phyloP scores from a whole-genome alignment of 1,140 invertebrate species.

The Rhynchophorus ferrugineus region DNA sequence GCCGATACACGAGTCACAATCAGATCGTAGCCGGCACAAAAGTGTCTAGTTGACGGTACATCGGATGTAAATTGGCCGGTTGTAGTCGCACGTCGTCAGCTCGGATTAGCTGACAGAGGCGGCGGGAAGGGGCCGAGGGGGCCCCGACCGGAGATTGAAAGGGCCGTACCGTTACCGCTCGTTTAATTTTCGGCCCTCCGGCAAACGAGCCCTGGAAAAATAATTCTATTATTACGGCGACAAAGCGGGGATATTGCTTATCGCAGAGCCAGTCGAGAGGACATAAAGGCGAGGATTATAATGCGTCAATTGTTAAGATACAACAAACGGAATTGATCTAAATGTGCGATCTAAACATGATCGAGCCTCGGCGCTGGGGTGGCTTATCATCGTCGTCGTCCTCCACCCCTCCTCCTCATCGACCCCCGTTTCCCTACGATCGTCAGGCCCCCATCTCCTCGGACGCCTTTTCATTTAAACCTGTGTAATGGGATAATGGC shows the following conservation, averaged over 20 bases:
- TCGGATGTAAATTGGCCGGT: no score
- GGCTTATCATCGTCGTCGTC: conserved; percentile 35
- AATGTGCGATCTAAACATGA: conserved; percentile 40
- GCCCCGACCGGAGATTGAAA: background rate
- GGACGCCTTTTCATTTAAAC: background rate
- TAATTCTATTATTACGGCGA: conserved; percentile 27
- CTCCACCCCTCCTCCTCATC: conserved; percentile 9
- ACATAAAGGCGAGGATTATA: conserved; percentile 36
- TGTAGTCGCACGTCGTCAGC: no score
- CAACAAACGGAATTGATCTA: conserved; percentile 41
- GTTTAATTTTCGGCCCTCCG: conserved; percentile 5
- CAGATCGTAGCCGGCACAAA: no score
- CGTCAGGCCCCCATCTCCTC: background rate
- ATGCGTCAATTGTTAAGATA: conserved; percentile 38
- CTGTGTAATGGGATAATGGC: background rate
- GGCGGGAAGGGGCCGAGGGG: no score
- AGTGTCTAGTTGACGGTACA: no score
- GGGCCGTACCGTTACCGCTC: background rate
- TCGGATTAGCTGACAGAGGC: no score
- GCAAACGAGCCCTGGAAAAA: conserved; percentile 23
- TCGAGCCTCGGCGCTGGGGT: conserved; percentile 27
- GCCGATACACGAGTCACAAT: no score
- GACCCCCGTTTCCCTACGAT: background rate
- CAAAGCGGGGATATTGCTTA: conserved; percentile 33
- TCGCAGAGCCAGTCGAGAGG: conserved; percentile 30